phyloP scores from a whole-genome alignment of 2,888 invertebrate genomes.

The Villa cingulata region DNA sequence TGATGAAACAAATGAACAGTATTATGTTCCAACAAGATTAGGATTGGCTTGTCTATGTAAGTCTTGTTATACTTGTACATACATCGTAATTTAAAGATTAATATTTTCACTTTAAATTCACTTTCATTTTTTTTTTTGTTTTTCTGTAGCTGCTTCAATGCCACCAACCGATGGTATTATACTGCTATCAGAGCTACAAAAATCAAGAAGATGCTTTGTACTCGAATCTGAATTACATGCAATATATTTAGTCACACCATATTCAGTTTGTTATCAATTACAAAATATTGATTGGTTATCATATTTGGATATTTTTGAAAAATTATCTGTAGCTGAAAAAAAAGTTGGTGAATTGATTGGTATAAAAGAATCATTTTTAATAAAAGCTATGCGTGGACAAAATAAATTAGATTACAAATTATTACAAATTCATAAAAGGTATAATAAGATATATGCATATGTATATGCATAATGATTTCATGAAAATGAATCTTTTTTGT shows the following conservation, averaged over 20 bases:
- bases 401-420: conserved; percentile 42
- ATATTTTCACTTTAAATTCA: background rate
- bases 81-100: background rate
- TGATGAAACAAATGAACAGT: conserved; percentile 33
- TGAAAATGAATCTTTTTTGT: background rate
- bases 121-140: no score
- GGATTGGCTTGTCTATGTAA: conserved; percentile 74
- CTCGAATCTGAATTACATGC: conserved; percentile 90
- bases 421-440: conserved; percentile 53
- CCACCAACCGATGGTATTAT: conserved; percentile 88
- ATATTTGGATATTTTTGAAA: conserved; percentile 69
- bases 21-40: conserved; percentile 66
- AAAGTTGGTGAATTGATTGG: conserved; percentile 83
- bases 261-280: conserved; percentile 66
- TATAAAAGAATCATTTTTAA: conserved; percentile 72
- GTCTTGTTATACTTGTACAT: no score
- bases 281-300: conserved; percentile 69
- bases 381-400: conserved; percentile 57
- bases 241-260: conserved; percentile 89
- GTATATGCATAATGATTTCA: background rate
- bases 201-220: conserved; percentile 79
- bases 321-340: conserved; percentile 61
- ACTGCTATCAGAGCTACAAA: conserved; percentile 78
- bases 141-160: conserved; percentile 60
- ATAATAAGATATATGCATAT: conserved; percentile 3